phyloP scores from a whole-genome alignment of 2,797 vertebrate genomes.

The Pogonophryne albipinna region DNA sequence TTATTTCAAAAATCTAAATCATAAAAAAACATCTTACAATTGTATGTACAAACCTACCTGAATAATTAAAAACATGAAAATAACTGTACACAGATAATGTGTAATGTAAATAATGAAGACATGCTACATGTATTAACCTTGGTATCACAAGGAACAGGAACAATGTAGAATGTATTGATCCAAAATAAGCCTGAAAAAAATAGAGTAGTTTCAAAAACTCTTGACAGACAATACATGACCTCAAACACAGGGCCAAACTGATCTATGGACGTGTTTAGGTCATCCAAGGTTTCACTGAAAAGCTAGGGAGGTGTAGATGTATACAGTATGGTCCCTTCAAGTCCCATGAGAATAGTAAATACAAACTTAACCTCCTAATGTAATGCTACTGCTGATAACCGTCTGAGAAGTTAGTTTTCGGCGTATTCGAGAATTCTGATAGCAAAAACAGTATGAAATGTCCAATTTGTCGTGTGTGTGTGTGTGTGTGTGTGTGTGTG shows the following conservation, averaged over 20 bases:
- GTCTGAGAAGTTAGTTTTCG: slow-evolving; percentile 27
- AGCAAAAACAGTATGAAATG: background rate
- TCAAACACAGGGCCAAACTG: slow-evolving; percentile 17
- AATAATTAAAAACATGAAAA: slow-evolving; percentile 45
- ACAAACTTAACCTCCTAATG: background rate
- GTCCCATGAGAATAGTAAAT: background rate
- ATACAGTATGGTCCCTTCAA: background rate
- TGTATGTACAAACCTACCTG: slow-evolving; percentile 49
- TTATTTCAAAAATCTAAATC: slow-evolving; percentile 60
- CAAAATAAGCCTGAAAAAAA: slow-evolving; percentile 9
- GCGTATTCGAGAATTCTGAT: background rate
- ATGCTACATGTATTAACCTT: slow-evolving; percentile 18
- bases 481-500: background rate
- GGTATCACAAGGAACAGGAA: background rate
- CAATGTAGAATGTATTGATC: background rate
- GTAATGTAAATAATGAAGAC: slow-evolving; percentile 24
- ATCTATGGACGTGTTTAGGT: slow-evolving; percentile 11
- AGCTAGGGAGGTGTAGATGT: background rate
- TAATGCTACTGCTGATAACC: background rate
- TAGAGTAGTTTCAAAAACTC: slow-evolving; percentile 17
- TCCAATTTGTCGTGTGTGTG: background rate
- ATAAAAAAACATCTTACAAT: slow-evolving; percentile 37
- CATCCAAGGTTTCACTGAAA: background rate
- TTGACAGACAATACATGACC: background rate
- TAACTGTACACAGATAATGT: background rate